Evolutionary conservation across 2,888 invertebrate genomes (phyloP).

Genomic region (Noctua pronuba): DNA sequence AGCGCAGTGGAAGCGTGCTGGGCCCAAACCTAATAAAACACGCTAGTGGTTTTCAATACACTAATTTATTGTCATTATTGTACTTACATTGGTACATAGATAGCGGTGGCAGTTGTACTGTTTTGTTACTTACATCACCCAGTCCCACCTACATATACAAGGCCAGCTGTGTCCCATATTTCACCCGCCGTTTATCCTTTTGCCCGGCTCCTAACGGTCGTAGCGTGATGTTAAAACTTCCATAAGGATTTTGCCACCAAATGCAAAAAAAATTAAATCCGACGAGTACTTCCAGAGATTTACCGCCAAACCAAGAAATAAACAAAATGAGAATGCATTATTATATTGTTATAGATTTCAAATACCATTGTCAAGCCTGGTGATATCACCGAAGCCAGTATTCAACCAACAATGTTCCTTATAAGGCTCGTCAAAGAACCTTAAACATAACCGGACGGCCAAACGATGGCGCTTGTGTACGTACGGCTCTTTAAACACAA

Average conservation of each 20-base stretch:
- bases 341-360: not conserved
- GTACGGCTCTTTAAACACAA: constrained; percentile 35
- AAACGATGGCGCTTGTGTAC: constrained; percentile 10
- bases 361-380: not conserved
- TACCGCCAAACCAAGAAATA: not conserved
- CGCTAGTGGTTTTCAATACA: too few species aligned
- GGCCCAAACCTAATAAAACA: too few species aligned
- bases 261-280: not conserved
- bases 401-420: not conserved
- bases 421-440: not conserved
- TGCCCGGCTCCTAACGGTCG: not conserved
- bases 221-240: not conserved
- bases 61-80: too few species aligned
- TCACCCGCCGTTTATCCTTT: not conserved
- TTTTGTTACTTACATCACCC: too few species aligned
- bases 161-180: not conserved
- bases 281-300: not conserved
- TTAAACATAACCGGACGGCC: not conserved
- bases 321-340: not conserved
- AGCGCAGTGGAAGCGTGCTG: too few species aligned
- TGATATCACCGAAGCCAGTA: not conserved
- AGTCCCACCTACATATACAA: not conserved
- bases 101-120: too few species aligned
- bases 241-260: not conserved
- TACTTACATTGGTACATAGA: too few species aligned